A percentile compares a stretch with the other conserved stretches of the same genome.
phyloP scores from a whole-genome alignment of 2,797 vertebrate genomes.

The Melanotaenia parkinsoni region DNA sequence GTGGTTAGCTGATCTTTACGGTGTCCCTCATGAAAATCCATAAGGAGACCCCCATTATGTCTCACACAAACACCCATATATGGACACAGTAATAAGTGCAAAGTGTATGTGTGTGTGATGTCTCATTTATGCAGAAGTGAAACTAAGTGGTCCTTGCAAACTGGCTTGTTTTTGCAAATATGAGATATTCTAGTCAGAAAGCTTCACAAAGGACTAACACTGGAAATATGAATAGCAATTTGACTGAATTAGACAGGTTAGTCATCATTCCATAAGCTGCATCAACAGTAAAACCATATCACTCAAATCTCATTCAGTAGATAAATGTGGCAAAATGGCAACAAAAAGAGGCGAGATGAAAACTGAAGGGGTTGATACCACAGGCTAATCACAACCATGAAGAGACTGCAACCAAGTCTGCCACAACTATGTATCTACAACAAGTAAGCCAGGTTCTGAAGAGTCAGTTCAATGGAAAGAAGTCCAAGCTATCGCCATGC shows the following conservation, averaged over 20 bases:
- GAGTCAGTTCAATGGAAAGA: no score
- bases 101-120: not conserved
- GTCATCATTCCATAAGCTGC: not conserved
- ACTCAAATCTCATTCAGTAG: no score
- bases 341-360: no score
- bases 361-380: no score
- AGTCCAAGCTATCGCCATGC: no score
- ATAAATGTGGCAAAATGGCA: no score
- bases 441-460: no score
- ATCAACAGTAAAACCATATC: not conserved
- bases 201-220: not conserved
- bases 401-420: no score
- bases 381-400: no score
- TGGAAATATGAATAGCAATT: not conserved
- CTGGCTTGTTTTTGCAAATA: slow-evolving; percentile 2
- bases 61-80: slow-evolving; percentile 18
- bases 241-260: not conserved
- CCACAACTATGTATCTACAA: no score
- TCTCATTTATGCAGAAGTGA: slow-evolving; percentile 63
- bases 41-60: slow-evolving; percentile 41
- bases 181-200: not conserved
- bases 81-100: slow-evolving; percentile 8
- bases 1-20: slow-evolving; percentile 70
- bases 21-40: slow-evolving; percentile 46
- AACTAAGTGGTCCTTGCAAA: slow-evolving; percentile 33